phyloP scores from a whole-genome alignment of 53 echinoderm and acorn worm species.

The Paracentrotus lividus region DNA sequence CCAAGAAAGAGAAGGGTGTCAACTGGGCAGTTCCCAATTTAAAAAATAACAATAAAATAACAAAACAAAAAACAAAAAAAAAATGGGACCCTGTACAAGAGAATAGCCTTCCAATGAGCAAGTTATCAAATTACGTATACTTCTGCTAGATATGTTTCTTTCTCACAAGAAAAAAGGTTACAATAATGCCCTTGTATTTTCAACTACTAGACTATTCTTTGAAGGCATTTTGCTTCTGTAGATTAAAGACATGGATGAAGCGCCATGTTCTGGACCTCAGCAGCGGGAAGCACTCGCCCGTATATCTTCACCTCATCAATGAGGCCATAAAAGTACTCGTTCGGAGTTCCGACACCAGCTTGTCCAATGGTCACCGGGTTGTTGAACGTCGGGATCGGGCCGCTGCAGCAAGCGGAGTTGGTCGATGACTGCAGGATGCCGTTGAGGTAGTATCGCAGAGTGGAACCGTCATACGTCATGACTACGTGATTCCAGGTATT shows the following conservation, averaged over 20 bases:
- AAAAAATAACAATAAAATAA: too few relatives aligned
- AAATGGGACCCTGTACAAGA: too few relatives aligned
- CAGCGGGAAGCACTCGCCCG: conserved; percentile 29
- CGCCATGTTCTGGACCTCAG: conserved; percentile 69
- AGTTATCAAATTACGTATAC: too few relatives aligned
- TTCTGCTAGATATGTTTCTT: too few relatives aligned
- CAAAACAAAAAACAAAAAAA: too few relatives aligned
- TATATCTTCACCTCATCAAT: conserved; percentile 85
- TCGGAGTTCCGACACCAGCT: conserved; percentile 63
- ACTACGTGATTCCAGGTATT: conserved; percentile 80
- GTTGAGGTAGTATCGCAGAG: conserved; percentile 74
- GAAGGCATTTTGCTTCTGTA: too few relatives aligned
- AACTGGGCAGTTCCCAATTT: too few relatives aligned
- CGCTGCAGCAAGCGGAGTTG: conserved; percentile 61
- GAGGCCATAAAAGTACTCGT: conserved; percentile 74
- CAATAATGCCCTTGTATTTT: too few relatives aligned
- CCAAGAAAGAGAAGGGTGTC: too few relatives aligned
- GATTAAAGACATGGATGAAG: conserved; percentile 38
- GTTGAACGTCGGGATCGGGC: conserved; percentile 59
- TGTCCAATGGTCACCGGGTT: conserved; percentile 83
- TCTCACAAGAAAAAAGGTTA: too few relatives aligned
- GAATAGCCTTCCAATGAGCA: too few relatives aligned
- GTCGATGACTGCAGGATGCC: conserved; percentile 18
- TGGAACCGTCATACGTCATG: conserved; percentile 81
- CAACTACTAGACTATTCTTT: too few relatives aligned